Base-by-base conservation (phyloP, 2,797 vertebrate genomes). In the Champsocephalus gunnari region DNA sequence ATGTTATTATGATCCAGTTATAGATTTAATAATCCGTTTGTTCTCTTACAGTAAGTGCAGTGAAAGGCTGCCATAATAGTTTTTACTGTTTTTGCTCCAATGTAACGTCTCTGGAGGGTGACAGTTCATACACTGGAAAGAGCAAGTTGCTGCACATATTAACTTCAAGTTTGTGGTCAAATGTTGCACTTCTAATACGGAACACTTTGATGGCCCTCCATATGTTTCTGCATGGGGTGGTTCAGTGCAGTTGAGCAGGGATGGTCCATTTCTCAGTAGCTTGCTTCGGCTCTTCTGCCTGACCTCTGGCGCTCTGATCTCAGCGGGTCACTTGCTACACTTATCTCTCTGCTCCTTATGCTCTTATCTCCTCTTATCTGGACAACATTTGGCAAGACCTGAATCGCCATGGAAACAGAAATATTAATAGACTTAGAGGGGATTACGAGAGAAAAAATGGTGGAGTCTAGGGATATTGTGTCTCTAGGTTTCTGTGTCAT, bases 351-450 rank as follows among this genome's bases (percentile, higher is more conserved):
- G 77, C 86, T 87, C 82, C 89, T 87, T 91, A 87, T 90, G 89
- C 90, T 88, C 89, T 93, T 90, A 93, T 94, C 91, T 88, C 71
- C 82, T 84, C 78, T 92, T 91, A 93, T 92, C 90, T 71, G 56
- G 72, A 79, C 80, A 88, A 81, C 85, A 90, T 91, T 92, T 90
- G 87, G 80, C 86, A 85, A 87, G 71, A 76, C 83, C 82, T 13
- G 38, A 87, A 92, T 93, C 73, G 68, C 91, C 89, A 94, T 94
- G 90, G 90, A 91, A 92, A 94, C 92, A 79, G 80, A 84, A 86
- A 90, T 89, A 90, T 88, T 92, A 89, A 90, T 92, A 90, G 88
- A 85, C 81, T 87, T 77, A 81, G 80, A 85, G 71, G 87, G 90
- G 90, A 93, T 94, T 93, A 93, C 41, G 28, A 84, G 82, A 63